A percentile compares a stretch with the other conserved stretches of the same genome.
These are phyloP conservation scores for Notoglanidium macrostoma DNA, from an alignment of 2,797 vertebrate species.

Conservation along the genomic window DNA sequence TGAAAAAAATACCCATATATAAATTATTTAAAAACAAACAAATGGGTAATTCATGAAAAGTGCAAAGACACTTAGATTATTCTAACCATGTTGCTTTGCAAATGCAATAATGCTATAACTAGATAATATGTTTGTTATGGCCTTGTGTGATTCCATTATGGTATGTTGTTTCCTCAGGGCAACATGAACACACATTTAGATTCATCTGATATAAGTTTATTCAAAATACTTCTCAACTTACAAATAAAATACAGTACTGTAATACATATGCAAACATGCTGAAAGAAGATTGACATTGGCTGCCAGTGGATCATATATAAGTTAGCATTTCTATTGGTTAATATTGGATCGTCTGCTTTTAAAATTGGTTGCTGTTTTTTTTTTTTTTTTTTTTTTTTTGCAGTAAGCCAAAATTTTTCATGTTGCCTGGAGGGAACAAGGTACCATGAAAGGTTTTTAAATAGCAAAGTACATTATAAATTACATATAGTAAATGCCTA, in stretches of 20 bases:
- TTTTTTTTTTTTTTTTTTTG: background rate
- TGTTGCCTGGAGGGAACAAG: background rate
- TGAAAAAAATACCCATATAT: background rate
- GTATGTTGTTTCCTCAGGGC: background rate
- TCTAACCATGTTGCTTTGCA: background rate
- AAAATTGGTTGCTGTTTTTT: background rate
- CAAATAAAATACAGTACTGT: background rate
- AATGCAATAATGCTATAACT: background rate
- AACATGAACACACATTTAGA: slow-evolving; percentile 11
- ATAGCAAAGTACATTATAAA: background rate
- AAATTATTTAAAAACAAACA: background rate
- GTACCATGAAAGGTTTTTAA: background rate
- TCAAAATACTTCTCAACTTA: background rate
- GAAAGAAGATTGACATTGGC: background rate
- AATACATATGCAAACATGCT: background rate
- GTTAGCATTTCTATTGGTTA: background rate
- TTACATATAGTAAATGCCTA: background rate
- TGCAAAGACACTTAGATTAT: background rate
- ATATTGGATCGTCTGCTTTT: background rate
- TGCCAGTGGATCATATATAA: background rate
- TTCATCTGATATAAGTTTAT: background rate
- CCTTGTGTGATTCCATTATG: background rate
- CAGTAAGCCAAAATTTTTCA: background rate
- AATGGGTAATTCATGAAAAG: background rate
- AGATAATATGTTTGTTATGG: background rate